A percentile compares a stretch with the other conserved stretches of the same genome.
phyloP scores from a whole-genome alignment of 2,888 invertebrate species.

The Baronia brevicornis region DNA sequence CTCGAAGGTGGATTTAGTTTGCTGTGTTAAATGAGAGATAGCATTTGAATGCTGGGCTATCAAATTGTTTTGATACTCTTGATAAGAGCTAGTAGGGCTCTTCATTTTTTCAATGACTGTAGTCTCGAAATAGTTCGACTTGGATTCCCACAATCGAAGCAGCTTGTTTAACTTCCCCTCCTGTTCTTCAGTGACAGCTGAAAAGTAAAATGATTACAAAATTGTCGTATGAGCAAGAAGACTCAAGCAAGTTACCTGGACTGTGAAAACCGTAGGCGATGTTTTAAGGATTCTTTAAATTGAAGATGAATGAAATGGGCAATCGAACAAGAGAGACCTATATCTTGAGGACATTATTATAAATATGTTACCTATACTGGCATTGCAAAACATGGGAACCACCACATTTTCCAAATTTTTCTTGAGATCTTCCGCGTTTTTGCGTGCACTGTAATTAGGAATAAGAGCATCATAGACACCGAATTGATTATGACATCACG shows the following conservation, averaged over 20 bases:
- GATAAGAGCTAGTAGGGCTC: constrained; percentile 90
- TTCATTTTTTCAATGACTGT: constrained; percentile 90
- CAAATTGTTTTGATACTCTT: constrained; percentile 90
- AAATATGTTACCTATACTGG: constrained; percentile 83
- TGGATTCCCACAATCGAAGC: constrained; percentile 96
- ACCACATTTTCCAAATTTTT: constrained; percentile 95
- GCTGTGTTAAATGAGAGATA: constrained; percentile 84
- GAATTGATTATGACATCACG: constrained; percentile 45
- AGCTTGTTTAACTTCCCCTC: constrained; percentile 94
- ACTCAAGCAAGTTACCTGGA: constrained; percentile 68
- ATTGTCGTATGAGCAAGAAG: constrained; percentile 49
- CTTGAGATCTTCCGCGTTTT: constrained; percentile 95
- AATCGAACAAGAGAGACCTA: constrained; percentile 65
- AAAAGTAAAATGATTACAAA: constrained; percentile 61
- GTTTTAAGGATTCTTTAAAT: constrained; percentile 56
- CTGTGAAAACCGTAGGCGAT: constrained; percentile 60
- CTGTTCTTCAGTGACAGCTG: constrained; percentile 90
- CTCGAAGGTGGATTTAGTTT: constrained; percentile 89
- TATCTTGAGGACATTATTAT: constrained; percentile 70
- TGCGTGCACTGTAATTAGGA: constrained; percentile 89
- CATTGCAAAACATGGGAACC: constrained; percentile 98
- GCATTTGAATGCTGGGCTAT: constrained; percentile 87
- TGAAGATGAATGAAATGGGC: constrained; percentile 62
- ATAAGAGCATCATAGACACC: constrained; percentile 74
- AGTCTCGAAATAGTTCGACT: constrained; percentile 90